phyloP scores from a whole-genome alignment of 2,888 invertebrate species.

The Lithophane semibrunnea region DNA sequence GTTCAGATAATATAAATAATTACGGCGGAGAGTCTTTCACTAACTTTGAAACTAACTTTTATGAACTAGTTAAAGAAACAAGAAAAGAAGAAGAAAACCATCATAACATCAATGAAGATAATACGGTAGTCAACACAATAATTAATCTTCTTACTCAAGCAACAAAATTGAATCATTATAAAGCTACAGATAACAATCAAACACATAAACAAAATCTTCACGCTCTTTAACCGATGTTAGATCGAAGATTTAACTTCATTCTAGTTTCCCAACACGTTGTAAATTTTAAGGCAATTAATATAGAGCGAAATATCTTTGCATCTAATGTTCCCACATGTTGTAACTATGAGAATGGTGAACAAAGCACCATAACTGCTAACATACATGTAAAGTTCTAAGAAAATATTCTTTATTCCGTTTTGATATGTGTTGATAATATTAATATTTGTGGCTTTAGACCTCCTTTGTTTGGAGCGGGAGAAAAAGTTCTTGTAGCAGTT shows the following conservation, averaged over 20 bases:
- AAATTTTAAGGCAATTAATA: constrained; percentile 65
- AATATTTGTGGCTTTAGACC: constrained; percentile 54
- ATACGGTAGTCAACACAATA: neutral
- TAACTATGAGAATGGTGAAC: constrained; percentile 64
- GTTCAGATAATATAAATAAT: neutral
- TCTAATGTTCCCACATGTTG: constrained; percentile 67
- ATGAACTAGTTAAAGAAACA: neutral
- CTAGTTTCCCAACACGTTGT: constrained; percentile 58
- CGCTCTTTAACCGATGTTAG: constrained; percentile 44
- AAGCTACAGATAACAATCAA: constrained; percentile 50
- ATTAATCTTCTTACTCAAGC: constrained; percentile 1
- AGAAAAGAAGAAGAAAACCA: neutral
- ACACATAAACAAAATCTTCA: constrained; percentile 49
- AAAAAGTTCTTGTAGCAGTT: neutral
- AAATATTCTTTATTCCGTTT: constrained; percentile 54
- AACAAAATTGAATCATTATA: constrained; percentile 39
- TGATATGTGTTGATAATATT: constrained; percentile 55
- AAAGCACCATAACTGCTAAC: constrained; percentile 58
- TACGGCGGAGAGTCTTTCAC: fast-evolving
- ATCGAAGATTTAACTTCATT: constrained; percentile 27
- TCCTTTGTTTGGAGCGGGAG: constrained; percentile 49
- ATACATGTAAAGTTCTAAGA: constrained; percentile 53
- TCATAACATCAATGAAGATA: neutral
- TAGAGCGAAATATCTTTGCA: constrained; percentile 58
- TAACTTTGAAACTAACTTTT: neutral